Evolutionary conservation across 2,113 vertebrate genomes (phyloP).

Genomic region (Cebidichthys violaceus): DNA sequence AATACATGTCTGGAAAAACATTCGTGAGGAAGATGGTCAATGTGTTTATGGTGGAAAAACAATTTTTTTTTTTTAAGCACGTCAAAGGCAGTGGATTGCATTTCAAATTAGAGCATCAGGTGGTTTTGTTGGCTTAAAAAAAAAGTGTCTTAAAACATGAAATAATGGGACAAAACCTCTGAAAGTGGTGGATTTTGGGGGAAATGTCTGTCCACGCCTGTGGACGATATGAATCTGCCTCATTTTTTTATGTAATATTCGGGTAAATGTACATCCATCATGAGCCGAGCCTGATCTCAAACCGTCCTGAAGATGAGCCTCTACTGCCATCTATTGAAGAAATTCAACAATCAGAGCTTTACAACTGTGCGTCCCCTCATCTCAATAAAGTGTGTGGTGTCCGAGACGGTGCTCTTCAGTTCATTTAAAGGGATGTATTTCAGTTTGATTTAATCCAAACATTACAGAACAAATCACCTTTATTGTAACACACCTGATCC

Average conservation of each 20-base stretch:
- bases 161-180: constrained; percentile 16
- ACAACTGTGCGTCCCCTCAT: neutral
- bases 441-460: constrained; percentile 33
- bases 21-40: neutral
- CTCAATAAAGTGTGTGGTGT: neutral
- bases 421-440: neutral
- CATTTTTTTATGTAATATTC: constrained; percentile 5
- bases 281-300: neutral
- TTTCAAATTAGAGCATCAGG: neutral
- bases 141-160: constrained; percentile 12
- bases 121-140: constrained; percentile 2
- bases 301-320: constrained; percentile 33
- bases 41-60: neutral
- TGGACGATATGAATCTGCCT: constrained; percentile 4
- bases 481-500: neutral
- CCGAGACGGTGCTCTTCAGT: neutral
- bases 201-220: constrained; percentile 9
- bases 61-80: neutral
- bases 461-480: neutral
- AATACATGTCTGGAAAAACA: neutral
- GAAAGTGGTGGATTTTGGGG: constrained; percentile 17
- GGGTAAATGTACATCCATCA: neutral
- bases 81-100: neutral
- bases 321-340: constrained; percentile 72
- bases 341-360: neutral